Evolutionary conservation across 2,888 invertebrate species (phyloP), one percentile per base, ranked within the genome.

Genomic region (Drosophila paracracens): DNA sequence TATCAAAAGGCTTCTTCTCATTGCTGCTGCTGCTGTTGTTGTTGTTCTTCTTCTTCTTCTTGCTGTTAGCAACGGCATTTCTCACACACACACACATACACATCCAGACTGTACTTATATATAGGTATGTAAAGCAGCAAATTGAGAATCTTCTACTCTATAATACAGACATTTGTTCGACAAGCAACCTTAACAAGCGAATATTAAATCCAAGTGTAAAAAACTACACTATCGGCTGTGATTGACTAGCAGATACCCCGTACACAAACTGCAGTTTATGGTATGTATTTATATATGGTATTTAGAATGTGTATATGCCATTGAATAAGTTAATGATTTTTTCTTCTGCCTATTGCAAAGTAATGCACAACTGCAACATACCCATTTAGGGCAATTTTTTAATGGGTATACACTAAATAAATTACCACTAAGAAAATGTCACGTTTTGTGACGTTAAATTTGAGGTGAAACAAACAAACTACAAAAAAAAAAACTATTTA

Each of bases 1-100:
- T 90, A 86, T 86, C 90, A 86, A 86, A 86, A 90, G 83, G 87
- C 86, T 86, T 79, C 78, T 82, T 80, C 66, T 62, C 64, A 50
- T 57, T 61, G 25, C 38, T 70, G 48, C 33, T 62, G 36, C 46
- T 69, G 25, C 36, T 60, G 65, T 43, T 80, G 53, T 51, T 62
- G 33, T 52, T 69, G 29, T 40, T 59, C 59, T 48, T 79, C 51
- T 51, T 62, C 27, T 43, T 43, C 11, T 40, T 74, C 65, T 27
- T 64, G 70, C 57, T 54, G 80, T 65, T 81, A 67, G 71, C 84
- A 78, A 75, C 82, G 81, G 74, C 86, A 85, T 77, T 88, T 82
- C 64, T 82, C 58, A 60, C 64, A 87, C 74, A 76, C 62, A 59
- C 56, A 64, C 25, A 76, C 35, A 59, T 27, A 60, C 56, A 59